Evolutionary conservation across 2,888 invertebrate genomes (phyloP).

Genomic region (Cryptocephalus moraei): DNA sequence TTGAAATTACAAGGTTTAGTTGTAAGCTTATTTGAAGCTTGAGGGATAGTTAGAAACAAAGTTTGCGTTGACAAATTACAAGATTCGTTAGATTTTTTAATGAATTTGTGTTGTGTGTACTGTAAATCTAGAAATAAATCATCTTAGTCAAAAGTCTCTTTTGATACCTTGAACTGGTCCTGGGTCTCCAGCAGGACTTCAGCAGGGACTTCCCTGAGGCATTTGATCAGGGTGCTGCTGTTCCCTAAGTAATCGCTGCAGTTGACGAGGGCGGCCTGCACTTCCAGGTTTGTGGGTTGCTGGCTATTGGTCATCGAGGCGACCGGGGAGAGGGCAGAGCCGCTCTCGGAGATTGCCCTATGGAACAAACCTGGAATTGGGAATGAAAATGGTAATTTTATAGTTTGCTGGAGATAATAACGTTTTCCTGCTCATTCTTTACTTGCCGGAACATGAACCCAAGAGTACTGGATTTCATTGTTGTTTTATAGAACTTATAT

Average conservation of each 20-base stretch:
- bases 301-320: slow-evolving; percentile 26
- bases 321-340: slow-evolving; percentile 37
- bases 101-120: too few relatives aligned
- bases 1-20: background rate
- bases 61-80: too few relatives aligned
- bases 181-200: slow-evolving; percentile 32
- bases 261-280: slow-evolving; percentile 35
- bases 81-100: too few relatives aligned
- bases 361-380: slow-evolving; percentile 35
- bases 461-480: too few relatives aligned
- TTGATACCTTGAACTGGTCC: slow-evolving; percentile 40
- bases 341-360: slow-evolving; percentile 40
- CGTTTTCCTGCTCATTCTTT: too few relatives aligned
- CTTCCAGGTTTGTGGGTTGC: slow-evolving; percentile 25
- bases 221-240: slow-evolving; percentile 31
- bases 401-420: too few relatives aligned
- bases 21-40: background rate
- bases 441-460: too few relatives aligned
- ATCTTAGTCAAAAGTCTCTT: too few relatives aligned
- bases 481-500: too few relatives aligned
- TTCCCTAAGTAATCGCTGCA: slow-evolving; percentile 27
- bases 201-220: slow-evolving; percentile 36
- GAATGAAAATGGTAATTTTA: background rate
- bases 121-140: too few relatives aligned
- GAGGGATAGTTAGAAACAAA: too few relatives aligned